Conservation (phyloP, 2,888 invertebrate species). For the Tenthredo distinguenda region DNA sequence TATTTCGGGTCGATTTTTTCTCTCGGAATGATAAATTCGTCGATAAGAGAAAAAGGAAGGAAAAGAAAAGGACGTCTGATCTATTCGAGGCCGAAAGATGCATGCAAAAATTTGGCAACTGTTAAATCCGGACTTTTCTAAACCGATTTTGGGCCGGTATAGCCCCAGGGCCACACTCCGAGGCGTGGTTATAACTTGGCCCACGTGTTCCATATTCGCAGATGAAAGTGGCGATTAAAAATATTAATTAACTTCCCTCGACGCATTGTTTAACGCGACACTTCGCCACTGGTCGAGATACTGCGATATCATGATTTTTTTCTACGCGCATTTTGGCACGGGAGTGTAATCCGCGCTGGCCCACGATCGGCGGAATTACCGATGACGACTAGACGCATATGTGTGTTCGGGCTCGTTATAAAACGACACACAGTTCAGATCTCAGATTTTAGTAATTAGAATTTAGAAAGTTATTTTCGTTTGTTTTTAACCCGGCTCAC, state of each 20-base stretch:
- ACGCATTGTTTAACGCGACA: slow-evolving; percentile 14
- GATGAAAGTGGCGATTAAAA: slow-evolving; percentile 43
- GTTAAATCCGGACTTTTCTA: not conserved
- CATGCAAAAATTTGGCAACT: not conserved
- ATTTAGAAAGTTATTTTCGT: slow-evolving; percentile 47
- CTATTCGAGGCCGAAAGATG: not conserved
- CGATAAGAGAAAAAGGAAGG: not conserved
- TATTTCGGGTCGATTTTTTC: not conserved
- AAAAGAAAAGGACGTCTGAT: not conserved
- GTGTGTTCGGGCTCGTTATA: not conserved
- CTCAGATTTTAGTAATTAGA: slow-evolving; percentile 28
- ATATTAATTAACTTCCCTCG: slow-evolving; percentile 44
- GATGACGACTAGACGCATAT: not conserved
- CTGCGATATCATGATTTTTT: not conserved
- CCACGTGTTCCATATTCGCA: slow-evolving; percentile 39
- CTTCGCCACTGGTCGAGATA: not conserved
- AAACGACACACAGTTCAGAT: not conserved
- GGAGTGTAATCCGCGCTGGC: not conserved
- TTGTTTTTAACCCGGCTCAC: slow-evolving; percentile 31
- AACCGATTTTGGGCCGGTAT: not conserved
- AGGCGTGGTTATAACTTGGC: slow-evolving; percentile 34
- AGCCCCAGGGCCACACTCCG: not conserved
- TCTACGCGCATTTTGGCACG: not conserved
- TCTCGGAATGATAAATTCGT: not conserved
- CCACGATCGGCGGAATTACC: not conserved